Conservation (phyloP, 2,888 invertebrate genomes). For the Cheilosia scutellata region DNA sequence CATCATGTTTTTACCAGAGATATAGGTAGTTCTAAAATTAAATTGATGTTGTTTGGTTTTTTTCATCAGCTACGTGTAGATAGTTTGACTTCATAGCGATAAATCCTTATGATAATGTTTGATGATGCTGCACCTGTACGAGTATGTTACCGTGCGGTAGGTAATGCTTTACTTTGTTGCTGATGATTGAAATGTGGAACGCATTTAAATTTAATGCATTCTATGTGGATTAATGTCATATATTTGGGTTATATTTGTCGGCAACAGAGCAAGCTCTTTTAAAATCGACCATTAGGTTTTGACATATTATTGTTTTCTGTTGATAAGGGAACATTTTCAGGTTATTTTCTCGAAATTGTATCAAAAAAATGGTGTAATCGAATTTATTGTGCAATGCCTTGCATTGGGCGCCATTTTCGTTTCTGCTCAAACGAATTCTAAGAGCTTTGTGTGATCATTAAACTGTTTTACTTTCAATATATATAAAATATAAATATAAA, state of each 20-base stretch:
- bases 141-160: conserved; percentile 29
- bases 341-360: too few species aligned
- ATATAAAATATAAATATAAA: too few species aligned
- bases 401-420: neutral
- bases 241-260: too few species aligned
- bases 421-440: neutral
- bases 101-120: conserved; percentile 5
- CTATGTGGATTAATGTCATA: too few species aligned
- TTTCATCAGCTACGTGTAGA: neutral
- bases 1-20: conserved; percentile 24
- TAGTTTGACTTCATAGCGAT: neutral
- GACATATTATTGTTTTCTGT: neutral
- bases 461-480: too few species aligned
- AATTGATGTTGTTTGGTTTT: conserved; percentile 50
- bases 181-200: neutral
- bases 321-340: too few species aligned
- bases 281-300: too few species aligned
- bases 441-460: too few species aligned
- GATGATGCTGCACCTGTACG: conserved; percentile 39
- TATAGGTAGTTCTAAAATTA: conserved; percentile 52
- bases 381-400: neutral
- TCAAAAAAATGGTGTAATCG: too few species aligned
- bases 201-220: too few species aligned
- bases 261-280: too few species aligned
- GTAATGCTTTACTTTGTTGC: conserved; percentile 21